Evolutionary conservation across 2,797 vertebrate genomes (phyloP), one percentile per base, ranked within the genome.

Genomic region (Falco biarmicus): DNA sequence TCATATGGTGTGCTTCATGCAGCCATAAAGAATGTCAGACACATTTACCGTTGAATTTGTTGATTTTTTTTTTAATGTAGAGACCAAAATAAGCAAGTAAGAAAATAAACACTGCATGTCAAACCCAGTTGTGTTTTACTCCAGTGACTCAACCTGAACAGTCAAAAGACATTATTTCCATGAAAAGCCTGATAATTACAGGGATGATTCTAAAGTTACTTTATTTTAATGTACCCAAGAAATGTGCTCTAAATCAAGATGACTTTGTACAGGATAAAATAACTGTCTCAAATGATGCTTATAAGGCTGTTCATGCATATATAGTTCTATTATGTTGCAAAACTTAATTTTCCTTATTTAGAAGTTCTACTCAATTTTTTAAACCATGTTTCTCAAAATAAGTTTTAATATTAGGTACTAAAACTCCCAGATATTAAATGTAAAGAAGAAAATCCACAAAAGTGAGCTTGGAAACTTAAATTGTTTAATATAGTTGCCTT

Each of bases 71-170:
- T 95, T 92, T 77, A 89, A 81, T 10, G 25, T 66, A 63, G 57
- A 76, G 31, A 95, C 34, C 50, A 92, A 96, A 95, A 96, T 53
- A 96, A 84, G 56, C 63, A 96, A 96, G 37, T 83, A 85, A 89
- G 69, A 95, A 95, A 95, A 64, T 76, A 95, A 96, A 96, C 56
- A 68, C 1, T 88, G 20, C 64, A 97, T 96, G 65, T 95, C 87
- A 96, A 97, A 95, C 32, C 39, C 17, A 92, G 31, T 70, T 91
- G 79, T 21, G 13, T 24, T 84, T 94, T 63, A 96, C 25, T 76
- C 47, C 85, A 81, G 29, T 90, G 59, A 90, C 79, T 81, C 73
- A 93, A 89, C 31, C 22, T 82, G 29, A 95, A 79, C 28, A 94
- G 92, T 86, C 71, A 95, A 57, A 89, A 89, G 18, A 21, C 56